These are phyloP conservation scores for Glandiceps talaboti DNA, from an alignment of 53 echinoderm and acorn worm species.

Conservation along the genomic window DNA sequence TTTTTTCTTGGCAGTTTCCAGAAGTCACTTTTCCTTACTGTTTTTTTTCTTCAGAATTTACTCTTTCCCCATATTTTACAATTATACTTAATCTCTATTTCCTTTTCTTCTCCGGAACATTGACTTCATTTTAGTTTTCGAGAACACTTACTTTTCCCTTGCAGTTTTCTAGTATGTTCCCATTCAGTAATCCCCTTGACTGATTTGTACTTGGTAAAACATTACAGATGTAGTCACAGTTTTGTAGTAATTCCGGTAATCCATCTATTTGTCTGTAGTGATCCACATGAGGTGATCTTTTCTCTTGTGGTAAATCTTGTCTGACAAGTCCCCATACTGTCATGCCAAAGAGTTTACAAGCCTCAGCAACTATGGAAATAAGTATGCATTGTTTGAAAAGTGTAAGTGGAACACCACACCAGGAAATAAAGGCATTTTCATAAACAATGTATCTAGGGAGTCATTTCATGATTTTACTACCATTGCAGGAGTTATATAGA, in stretches of 20 bases:
- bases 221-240: slow-evolving; percentile 54
- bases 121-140: not conserved
- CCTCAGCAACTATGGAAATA: slow-evolving; percentile 49
- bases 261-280: slow-evolving; percentile 37
- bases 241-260: slow-evolving; percentile 36
- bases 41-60: not conserved
- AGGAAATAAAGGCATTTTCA: too few relatives aligned
- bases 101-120: not conserved
- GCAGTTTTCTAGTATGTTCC: slow-evolving; percentile 23
- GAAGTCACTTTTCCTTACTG: not conserved
- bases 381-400: too few relatives aligned
- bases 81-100: not conserved
- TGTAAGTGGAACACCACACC: too few relatives aligned
- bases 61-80: not conserved
- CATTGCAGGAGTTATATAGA: too few relatives aligned
- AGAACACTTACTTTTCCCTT: not conserved
- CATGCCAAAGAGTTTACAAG: slow-evolving; percentile 51
- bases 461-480: too few relatives aligned
- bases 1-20: too few relatives aligned
- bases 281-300: slow-evolving; percentile 33
- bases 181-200: slow-evolving; percentile 37
- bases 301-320: slow-evolving; percentile 23
- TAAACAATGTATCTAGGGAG: too few relatives aligned
- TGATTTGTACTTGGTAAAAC: slow-evolving; percentile 46
- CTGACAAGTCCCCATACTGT: slow-evolving; percentile 41